Evolutionary conservation across 2,888 invertebrate species (phyloP), one percentile per base, ranked within the genome.

Genomic region (Pheosia tremula): DNA sequence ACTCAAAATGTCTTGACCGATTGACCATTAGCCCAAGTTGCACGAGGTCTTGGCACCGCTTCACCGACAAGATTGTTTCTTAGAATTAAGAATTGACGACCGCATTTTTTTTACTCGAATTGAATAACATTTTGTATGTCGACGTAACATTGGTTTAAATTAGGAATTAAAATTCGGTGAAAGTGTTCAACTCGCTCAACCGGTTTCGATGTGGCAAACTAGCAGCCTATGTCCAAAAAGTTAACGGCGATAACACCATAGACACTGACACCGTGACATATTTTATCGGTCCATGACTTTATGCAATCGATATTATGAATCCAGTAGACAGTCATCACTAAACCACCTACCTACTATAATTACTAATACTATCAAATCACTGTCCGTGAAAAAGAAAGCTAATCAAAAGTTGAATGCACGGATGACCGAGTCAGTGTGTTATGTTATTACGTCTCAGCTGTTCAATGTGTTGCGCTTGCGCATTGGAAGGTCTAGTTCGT

Each of bases 341-440:
- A 24, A 24, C 24, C 24, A 24, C 24, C 24, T 24, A 24, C 61
- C 47, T 59, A 63, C 47, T 58, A 69, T 71, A 71, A 79, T 77
- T 75, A 75, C 74, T 72, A 70, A 58, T 72, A 81, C 75, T 80
- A 85, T 85, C 80, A 81, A 85, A 84, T 84, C 78, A 79, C 72
- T 87, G 87, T 72, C 87, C 86, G 83, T 89, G 89, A 90, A 91
- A 88, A 92, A 93, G 90, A 91, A 91, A 91, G 89, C 90, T 89
- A 91, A 92, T 93, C 92, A 92, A 90, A 91, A 91, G 93, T 93
- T 93, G 93, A 93, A 93, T 88, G 93, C 91, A 93, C 92, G 92
- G 89, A 92, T 93, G 93, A 93, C 93, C 93, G 93, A 93, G 93
- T 93, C 93, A 93, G 91, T 93, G 90, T 93, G 93, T 92, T 92